phyloP scores from a whole-genome alignment of 2,797 vertebrate species.

The Sebastes iracundus region DNA sequence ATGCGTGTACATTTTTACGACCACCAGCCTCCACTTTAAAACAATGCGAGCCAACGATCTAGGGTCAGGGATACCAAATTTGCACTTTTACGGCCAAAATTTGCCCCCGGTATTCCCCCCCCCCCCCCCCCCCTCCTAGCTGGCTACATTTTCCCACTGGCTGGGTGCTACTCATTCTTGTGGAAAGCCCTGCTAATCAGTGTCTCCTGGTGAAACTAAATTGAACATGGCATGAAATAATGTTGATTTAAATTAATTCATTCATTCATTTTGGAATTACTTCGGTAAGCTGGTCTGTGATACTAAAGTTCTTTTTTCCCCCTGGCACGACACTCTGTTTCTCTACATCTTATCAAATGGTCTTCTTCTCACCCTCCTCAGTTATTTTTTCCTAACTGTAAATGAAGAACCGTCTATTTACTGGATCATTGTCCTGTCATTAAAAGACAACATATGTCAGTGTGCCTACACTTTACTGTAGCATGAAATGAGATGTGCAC shows the following conservation, averaged over 20 bases:
- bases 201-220: neutral
- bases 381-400: neutral
- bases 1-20: neutral
- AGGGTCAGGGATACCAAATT: no score
- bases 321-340: neutral
- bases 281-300: neutral
- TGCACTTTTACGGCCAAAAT: no score
- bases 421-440: neutral
- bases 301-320: neutral
- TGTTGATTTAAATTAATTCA: neutral
- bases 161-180: neutral
- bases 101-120: rapidly evolving
- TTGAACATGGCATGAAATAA: neutral
- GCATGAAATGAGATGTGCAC: conserved; percentile 2
- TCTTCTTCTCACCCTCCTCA: no score
- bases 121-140: no score
- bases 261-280: neutral
- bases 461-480: neutral
- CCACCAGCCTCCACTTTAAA: neutral
- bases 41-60: neutral
- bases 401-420: neutral
- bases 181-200: neutral
- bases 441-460: conserved; percentile 25
- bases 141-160: neutral
- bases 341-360: neutral